These are phyloP conservation scores for Drosophila niveifrons DNA, from an alignment of 2,888 invertebrate species.

Conservation along the genomic window DNA sequence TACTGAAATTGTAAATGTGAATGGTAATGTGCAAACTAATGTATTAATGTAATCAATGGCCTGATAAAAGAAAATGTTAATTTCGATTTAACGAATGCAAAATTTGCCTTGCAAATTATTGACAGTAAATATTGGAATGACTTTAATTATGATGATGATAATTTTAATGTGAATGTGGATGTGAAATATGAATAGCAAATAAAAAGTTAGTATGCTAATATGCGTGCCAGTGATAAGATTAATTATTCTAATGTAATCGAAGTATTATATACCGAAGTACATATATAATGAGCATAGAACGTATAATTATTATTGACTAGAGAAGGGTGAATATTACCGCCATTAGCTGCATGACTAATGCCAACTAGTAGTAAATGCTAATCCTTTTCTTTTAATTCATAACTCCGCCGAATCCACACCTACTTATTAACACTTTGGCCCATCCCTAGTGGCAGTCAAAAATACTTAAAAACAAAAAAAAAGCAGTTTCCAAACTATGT, in stretches of 20 bases:
- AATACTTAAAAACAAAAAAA: too few relatives aligned
- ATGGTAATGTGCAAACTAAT: neutral
- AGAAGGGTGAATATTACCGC: neutral
- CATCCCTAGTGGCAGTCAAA: slow-evolving; percentile 39
- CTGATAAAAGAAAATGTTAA: too few relatives aligned
- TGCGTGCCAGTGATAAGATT: neutral
- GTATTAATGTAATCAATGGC: too few relatives aligned
- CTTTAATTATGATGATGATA: neutral
- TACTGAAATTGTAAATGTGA: too few relatives aligned
- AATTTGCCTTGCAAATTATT: neutral
- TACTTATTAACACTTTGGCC: slow-evolving; percentile 22
- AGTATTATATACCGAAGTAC: too few relatives aligned
- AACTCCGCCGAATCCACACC: slow-evolving; percentile 4
- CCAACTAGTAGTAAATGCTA: neutral
- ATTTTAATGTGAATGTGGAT: neutral
- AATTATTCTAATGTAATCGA: neutral
- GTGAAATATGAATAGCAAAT: neutral
- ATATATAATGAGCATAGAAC: neutral
- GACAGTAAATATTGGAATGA: neutral
- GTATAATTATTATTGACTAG: neutral
- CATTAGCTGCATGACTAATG: neutral
- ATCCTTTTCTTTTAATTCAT: neutral
- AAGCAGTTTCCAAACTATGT: slow-evolving; percentile 12
- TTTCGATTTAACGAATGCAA: too few relatives aligned
- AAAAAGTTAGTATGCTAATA: neutral